Base-by-base conservation (phyloP, 1,140 invertebrate species). In the Paracyclopina nana region DNA sequence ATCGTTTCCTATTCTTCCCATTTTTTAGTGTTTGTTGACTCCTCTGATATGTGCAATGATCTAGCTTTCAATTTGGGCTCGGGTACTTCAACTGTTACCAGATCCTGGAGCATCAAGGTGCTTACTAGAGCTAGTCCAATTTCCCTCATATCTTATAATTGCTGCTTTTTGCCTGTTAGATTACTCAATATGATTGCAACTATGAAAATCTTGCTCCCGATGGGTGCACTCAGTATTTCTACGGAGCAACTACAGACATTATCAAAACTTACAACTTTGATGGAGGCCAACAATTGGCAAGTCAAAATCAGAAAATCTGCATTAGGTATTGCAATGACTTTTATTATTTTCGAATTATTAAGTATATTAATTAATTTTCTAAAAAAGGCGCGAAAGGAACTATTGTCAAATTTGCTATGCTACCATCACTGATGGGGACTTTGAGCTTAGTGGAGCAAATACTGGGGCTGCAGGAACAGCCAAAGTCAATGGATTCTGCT, bases 241-340 rank as follows among this genome's bases (percentile, higher is more conserved):
- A 55, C 9, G 54, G 54, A 1, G 55, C 20, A 16, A 50, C 51
- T 25, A 53, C 45, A 14, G 60, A 59, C 1, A 51, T 51, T 1
- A 52, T 61, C 1, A 57, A 60, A 49, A 58, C 57, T 6, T 61
- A 59, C 50, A 61, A 61, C 51, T 61, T 53, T 53, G 57, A 60
- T 26, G 58, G 59, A 6, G 54, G 46, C 27, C 44, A 53, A 34
- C 58, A 61, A 43, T 51, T 57, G 24, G 59, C 57, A 45, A 55
- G 57, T 22, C 54, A 57, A 43, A 57, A 55, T 31, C 59, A 60
- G 44, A 52, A 53, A 34, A 55, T 61, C 16, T 61, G 60, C 49
- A 55, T 61, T 27, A 48, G 34, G 34, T 38, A 38, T 31, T 31
- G 29, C 8, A 31, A 8, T 14, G 29, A 9, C 9, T 31, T 14